Conservation (phyloP, 2,113 vertebrate species). For the Donacobius atricapilla region DNA sequence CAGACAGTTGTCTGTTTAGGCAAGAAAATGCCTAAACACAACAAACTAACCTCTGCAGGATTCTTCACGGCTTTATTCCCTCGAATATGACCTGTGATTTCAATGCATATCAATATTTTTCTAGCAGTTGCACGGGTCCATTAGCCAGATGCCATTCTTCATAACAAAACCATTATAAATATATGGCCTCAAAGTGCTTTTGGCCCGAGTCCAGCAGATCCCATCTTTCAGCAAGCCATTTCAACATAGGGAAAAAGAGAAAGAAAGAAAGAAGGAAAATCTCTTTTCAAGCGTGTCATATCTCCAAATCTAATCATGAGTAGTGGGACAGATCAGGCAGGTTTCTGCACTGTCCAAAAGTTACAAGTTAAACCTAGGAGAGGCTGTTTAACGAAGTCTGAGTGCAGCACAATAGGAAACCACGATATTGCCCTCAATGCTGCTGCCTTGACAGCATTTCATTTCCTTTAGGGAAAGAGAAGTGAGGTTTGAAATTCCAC, state of each 20-base stretch:
- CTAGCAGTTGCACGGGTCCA: slow-evolving; percentile 27
- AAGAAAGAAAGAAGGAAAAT: background rate
- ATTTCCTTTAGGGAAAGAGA: background rate
- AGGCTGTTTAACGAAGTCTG: background rate
- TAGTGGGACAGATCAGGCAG: background rate
- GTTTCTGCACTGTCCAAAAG: background rate
- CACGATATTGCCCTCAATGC: background rate
- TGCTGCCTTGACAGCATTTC: background rate
- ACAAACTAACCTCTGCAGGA: background rate
- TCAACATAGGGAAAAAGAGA: background rate
- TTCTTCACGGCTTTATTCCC: background rate
- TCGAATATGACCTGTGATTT: slow-evolving; percentile 3
- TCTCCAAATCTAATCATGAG: background rate
- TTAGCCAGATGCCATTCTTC: slow-evolving; percentile 61
- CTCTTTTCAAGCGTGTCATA: background rate
- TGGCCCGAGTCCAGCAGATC: slow-evolving; percentile 3
- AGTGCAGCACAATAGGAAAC: background rate
- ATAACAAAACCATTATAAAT: slow-evolving; percentile 53
- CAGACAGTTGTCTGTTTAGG: background rate
- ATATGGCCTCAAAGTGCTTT: slow-evolving; percentile 42
- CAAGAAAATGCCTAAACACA: slow-evolving; percentile 4
- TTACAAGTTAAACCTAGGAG: background rate
- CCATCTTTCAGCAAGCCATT: slow-evolving; percentile 25
- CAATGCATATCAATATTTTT: slow-evolving; percentile 45
- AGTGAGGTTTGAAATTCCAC: background rate